Percentiles rank a stretch among this genome's conserved stretches.
These are phyloP conservation scores for Poeciliopsis prolifica DNA, from an alignment of 2,113 vertebrate genomes.

Conservation along the genomic window DNA sequence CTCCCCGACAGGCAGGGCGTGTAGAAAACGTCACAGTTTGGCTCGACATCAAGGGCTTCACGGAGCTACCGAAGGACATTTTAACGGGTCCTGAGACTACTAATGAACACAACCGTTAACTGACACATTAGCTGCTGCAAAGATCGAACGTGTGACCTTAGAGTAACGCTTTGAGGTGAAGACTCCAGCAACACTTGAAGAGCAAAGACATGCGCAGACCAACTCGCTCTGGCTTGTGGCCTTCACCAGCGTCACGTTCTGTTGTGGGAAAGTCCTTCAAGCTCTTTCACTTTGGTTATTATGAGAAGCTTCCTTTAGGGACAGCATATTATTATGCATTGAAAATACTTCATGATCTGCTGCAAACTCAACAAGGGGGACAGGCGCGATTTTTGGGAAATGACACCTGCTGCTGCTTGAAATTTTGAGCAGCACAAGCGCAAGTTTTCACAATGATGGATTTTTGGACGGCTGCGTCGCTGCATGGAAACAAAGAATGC, in stretches of 20 bases:
- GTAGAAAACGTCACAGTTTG: slow-evolving; percentile 35
- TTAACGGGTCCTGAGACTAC: slow-evolving; percentile 49
- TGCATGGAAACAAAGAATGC: slow-evolving; percentile 30
- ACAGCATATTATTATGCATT: slow-evolving; percentile 9
- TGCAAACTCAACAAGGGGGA: not conserved
- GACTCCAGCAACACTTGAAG: no score
- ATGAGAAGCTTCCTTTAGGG: slow-evolving; percentile 19
- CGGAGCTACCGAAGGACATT: slow-evolving; percentile 42
- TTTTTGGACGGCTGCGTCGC: slow-evolving; percentile 10
- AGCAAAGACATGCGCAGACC: no score
- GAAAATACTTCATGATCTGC: slow-evolving; percentile 5
- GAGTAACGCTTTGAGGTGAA: no score
- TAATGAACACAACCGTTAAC: slow-evolving; percentile 65
- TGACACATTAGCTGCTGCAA: slow-evolving; percentile 35
- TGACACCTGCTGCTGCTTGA: slow-evolving; percentile 10
- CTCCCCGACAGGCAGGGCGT: not conserved
- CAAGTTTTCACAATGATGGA: slow-evolving; percentile 43
- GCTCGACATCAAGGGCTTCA: slow-evolving; percentile 29
- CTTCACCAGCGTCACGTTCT: slow-evolving; percentile 15
- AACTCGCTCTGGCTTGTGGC: no score
- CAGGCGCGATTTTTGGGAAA: slow-evolving; percentile 28
- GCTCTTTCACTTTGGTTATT: slow-evolving; percentile 22
- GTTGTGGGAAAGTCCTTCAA: slow-evolving; percentile 45
- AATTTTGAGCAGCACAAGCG: slow-evolving; percentile 18
- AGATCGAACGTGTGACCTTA: slow-evolving; percentile 60